These are phyloP conservation scores for Eulacestoma nigropectus DNA, from an alignment of 2,113 vertebrate genomes.

Conservation along the genomic window DNA sequence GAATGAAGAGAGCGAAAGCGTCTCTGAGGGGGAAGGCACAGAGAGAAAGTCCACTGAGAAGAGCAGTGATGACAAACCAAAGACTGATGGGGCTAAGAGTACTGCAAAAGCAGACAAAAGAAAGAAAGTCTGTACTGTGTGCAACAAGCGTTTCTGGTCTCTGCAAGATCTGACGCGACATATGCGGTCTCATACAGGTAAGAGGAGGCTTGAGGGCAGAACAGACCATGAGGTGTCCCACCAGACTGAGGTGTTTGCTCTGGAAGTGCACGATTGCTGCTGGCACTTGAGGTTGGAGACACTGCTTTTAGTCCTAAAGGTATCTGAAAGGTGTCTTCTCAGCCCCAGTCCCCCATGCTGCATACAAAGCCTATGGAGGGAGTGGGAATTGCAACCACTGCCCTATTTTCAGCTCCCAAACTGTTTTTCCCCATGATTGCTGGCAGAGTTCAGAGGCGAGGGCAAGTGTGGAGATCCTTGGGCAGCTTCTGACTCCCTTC, in stretches of 20 bases:
- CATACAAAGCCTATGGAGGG: neutral
- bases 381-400: neutral
- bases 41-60: conserved; percentile 77
- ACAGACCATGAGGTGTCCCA: neutral
- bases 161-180: conserved; percentile 96
- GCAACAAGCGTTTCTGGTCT: conserved; percentile 96
- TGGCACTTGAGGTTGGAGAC: neutral
- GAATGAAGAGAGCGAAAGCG: conserved; percentile 72
- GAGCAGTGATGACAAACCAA: conserved; percentile 84
- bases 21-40: conserved; percentile 77
- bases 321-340: neutral
- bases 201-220: conserved; percentile 24
- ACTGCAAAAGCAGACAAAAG: conserved; percentile 89
- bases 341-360: neutral
- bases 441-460: neutral
- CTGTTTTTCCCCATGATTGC: neutral
- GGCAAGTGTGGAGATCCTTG: neutral
- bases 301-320: neutral
- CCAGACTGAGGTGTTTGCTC: neutral
- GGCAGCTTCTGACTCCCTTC: neutral
- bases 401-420: neutral
- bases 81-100: conserved; percentile 73
- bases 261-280: neutral
- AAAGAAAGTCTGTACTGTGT: conserved; percentile 95
- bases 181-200: conserved; percentile 98